phyloP scores from a whole-genome alignment of 2,113 vertebrate genomes.

The Sander vitreus region DNA sequence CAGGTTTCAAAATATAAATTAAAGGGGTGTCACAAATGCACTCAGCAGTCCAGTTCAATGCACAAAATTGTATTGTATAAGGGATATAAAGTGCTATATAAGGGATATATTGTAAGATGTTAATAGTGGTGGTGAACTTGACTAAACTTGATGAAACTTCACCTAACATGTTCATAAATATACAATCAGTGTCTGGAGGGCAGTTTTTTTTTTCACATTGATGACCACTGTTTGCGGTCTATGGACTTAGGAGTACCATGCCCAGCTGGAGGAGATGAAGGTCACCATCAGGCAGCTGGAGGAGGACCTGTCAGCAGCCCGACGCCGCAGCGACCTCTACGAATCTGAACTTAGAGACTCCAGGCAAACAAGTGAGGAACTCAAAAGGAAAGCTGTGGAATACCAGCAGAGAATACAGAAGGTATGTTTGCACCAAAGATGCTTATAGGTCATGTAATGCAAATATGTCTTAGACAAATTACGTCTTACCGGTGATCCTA shows the following conservation, averaged over 20 bases:
- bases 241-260: constrained; percentile 92
- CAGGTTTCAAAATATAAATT: constrained; percentile 13
- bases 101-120: neutral
- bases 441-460: neutral
- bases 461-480: too few relatives aligned
- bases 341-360: constrained; percentile 95
- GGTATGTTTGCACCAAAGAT: constrained; percentile 79
- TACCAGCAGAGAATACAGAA: constrained; percentile 97
- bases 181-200: neutral
- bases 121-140: neutral
- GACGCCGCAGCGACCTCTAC: constrained; percentile 96
- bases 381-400: constrained; percentile 95
- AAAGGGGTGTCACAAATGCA: neutral
- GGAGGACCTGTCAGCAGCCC: constrained; percentile 96
- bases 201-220: neutral
- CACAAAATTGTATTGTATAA: neutral
- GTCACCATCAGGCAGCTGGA: constrained; percentile 97
- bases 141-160: neutral
- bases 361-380: constrained; percentile 94
- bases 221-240: constrained; percentile 16
- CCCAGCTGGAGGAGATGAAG: constrained; percentile 98
- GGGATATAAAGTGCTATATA: neutral
- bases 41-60: neutral
- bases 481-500: neutral
- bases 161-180: neutral